Evolutionary conservation across 1,140 invertebrate species (phyloP).

Genomic region (Drepana arcuata): DNA sequence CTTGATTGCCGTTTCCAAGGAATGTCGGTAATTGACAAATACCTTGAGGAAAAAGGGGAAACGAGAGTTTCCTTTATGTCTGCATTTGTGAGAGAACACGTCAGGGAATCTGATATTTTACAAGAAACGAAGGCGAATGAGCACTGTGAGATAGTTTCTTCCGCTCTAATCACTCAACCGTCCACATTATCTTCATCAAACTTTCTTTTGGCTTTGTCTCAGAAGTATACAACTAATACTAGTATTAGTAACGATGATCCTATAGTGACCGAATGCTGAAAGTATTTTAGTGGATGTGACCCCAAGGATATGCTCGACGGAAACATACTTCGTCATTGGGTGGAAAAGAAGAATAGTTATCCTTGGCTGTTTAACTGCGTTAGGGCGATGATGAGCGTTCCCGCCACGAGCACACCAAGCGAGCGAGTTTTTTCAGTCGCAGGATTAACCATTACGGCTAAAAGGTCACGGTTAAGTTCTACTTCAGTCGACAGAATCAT

Average conservation of each 20-base stretch:
- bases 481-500: conserved; percentile 14
- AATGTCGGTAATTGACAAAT: conserved; percentile 1
- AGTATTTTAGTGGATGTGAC: background rate
- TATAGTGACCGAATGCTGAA: background rate
- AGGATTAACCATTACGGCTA: conserved; percentile 10
- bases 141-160: background rate
- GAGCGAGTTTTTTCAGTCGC: conserved; percentile 16
- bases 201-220: background rate
- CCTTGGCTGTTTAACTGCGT: conserved; percentile 6
- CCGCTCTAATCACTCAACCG: background rate
- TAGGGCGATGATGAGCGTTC: conserved; percentile 9
- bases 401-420: conserved; percentile 17
- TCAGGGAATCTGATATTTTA: background rate
- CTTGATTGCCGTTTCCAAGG: conserved; percentile 2
- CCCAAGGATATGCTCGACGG: background rate
- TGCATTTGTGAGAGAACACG: background rate
- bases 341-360: conserved; percentile 2
- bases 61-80: background rate
- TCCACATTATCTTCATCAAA: background rate
- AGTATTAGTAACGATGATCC: background rate
- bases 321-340: conserved; percentile 7
- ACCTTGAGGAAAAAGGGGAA: background rate
- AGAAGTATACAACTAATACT: background rate
- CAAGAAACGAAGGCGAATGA: too few species aligned
- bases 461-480: conserved; percentile 11